phyloP scores from a whole-genome alignment of 2,113 vertebrate species.

The Indicator maculatus region DNA sequence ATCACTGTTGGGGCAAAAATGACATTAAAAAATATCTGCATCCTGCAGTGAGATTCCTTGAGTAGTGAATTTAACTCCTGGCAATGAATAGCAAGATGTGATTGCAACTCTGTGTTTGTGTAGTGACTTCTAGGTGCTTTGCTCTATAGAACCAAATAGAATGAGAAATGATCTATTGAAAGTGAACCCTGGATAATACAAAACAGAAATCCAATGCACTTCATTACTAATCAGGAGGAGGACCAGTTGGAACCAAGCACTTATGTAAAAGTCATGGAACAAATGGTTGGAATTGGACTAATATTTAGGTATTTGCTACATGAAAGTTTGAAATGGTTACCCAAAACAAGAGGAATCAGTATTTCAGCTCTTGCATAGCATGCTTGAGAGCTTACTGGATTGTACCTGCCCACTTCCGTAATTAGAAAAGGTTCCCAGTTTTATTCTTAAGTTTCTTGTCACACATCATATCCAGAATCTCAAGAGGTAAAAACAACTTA shows the following conservation, averaged over 20 bases:
- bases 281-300: neutral
- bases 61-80: neutral
- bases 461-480: neutral
- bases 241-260: neutral
- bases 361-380: neutral
- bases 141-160: neutral
- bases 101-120: rapidly evolving
- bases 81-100: rapidly evolving
- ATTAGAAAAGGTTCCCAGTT: neutral
- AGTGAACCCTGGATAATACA: neutral
- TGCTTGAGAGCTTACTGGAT: neutral
- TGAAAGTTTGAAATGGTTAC: neutral
- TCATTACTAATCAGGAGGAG: neutral
- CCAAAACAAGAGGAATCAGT: neutral
- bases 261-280: neutral
- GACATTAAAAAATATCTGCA: neutral
- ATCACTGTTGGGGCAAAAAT: neutral
- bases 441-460: neutral
- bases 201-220: neutral
- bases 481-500: neutral
- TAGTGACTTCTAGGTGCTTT: neutral
- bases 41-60: neutral
- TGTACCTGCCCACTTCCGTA: neutral
- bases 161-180: neutral
- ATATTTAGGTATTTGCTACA: neutral